Evolutionary conservation across 2,888 invertebrate species (phyloP), one percentile per base, ranked within the genome.

Genomic region (Ochropacha duplaris): DNA sequence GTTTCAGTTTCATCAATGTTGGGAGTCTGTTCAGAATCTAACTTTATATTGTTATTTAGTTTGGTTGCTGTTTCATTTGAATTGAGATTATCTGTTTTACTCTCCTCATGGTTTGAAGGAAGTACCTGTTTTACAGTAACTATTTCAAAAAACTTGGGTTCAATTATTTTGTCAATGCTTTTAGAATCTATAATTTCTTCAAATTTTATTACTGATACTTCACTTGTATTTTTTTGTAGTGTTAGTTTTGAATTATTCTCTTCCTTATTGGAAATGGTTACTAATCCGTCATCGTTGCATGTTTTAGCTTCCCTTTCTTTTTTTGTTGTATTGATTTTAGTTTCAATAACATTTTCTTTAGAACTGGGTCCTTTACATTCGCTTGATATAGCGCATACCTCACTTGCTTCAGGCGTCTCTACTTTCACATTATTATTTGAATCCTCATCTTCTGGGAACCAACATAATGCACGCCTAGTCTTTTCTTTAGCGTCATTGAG

Each of bases 401-500:
- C 19, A 28, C 31, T 55, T 4, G 14, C 22, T 24, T 49, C 28
- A 49, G 26, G 49, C 5, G 49, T 19, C 51, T 49, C 28, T 26
- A 49, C 22, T 14, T 54, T 31, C n/a, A 55, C 50, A 58, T 26
- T 54, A 19, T 34, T 64, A 26, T 58, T 58, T 16, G 50, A 26
- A 56, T 68, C 67, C 49, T 76, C 64, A 50, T 86, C 83, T 68
- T 89, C 90, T 34, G 89, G 86, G 68, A 83, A 84, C 92, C 91
- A 92, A 74, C 81, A 86, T 51, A 88, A 61, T 12, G 84, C 83
- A 54, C 84, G 81, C 70, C 84, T 83, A 36, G 79, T 72, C 63
- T 87, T 82, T 70, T 90, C 86, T 68, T 81, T 88, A 14, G 76
- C 78, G 61, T 94, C 93, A 28, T 87, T 81, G 50, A 94, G 68